Evolutionary conservation across 2,797 vertebrate genomes (phyloP), one percentile per base, ranked within the genome.

Genomic region (Lagodon rhomboides): DNA sequence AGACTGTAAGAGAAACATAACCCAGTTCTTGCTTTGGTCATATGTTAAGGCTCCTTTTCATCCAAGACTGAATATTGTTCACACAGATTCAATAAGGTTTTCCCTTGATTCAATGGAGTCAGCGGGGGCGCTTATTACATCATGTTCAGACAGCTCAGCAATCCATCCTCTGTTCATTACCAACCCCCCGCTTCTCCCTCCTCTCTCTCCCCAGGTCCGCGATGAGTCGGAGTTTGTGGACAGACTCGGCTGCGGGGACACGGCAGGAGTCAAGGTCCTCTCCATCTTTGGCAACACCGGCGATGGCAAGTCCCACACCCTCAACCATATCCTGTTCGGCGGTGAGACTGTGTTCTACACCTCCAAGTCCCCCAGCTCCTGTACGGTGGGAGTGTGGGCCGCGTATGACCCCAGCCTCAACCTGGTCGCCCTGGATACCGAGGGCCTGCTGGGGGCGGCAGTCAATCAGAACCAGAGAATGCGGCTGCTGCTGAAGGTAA

Each of bases 221-320:
- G 85, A 92, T 58, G 95, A 96, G 73, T 74, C 65, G 0, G 88
- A 93, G 23, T 96, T 97, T 73, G 59, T 96, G 66, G 90, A 94
- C 25, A 90, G 50, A 71, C 93, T 97, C 5, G 89, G 91, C 77
- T 96, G 96, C 25, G 85, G 81, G 0, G 90, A 91, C 0, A 90
- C 93, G 17, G 63, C 86, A 0, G 94, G 93, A 1, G 95, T 97
- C 61, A 97, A 97, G 83, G 96, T 97, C 16, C 85, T 97, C 44
- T 96, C 96, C 68, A 95, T 97, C 87, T 97, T 97, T 16, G 96
- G 96, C 27, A 97, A 97, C 91, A 97, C 96, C 0, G 96, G 96
- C 0, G 96, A 97, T 22, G 96, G 96, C 78, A 97, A 97, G 85
- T 97, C 96, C 2, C 96, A 97, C 91, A 97, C 96, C 0, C 95